Percentiles rank a stretch among this genome's conserved stretches.
Evolutionary conservation across 2,888 invertebrate species (phyloP).

Genomic region (Blera fallax): DNA sequence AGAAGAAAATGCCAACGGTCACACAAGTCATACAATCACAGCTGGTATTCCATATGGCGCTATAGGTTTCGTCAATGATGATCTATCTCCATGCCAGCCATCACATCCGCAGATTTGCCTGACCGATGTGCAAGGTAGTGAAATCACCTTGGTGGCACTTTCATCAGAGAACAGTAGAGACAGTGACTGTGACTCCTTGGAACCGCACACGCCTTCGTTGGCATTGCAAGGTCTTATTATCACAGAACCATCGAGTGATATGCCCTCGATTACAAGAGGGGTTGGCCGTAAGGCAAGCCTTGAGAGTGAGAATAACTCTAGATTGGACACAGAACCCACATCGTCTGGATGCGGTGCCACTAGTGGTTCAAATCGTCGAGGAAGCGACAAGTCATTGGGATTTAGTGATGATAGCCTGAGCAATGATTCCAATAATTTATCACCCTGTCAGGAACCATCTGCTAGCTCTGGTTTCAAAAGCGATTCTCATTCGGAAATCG

Average conservation of each 20-base stretch:
- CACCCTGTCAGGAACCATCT: conserved; percentile 84
- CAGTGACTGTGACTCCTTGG: conserved; percentile 86
- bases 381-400: conserved; percentile 87
- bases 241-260: conserved; percentile 88
- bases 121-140: conserved; percentile 94
- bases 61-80: conserved; percentile 76
- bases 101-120: conserved; percentile 94
- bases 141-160: conserved; percentile 89
- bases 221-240: conserved; percentile 84
- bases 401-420: conserved; percentile 89
- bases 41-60: conserved; percentile 79
- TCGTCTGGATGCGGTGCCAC: conserved; percentile 50
- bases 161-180: conserved; percentile 89
- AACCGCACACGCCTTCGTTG: conserved; percentile 82
- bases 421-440: conserved; percentile 84
- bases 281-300: conserved; percentile 88
- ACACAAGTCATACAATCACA: conserved; percentile 79
- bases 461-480: conserved; percentile 85
- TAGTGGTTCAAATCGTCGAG: conserved; percentile 83
- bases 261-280: conserved; percentile 91
- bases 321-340: conserved; percentile 67
- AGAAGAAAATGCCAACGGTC: conserved; percentile 85
- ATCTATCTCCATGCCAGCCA: conserved; percentile 75
- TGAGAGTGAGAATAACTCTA: conserved; percentile 83
- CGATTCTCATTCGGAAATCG: conserved; percentile 83